Percentiles rank a stretch among this genome's conserved stretches.
phyloP scores from a whole-genome alignment of 2,113 vertebrate species.

The Noturus placidus region DNA sequence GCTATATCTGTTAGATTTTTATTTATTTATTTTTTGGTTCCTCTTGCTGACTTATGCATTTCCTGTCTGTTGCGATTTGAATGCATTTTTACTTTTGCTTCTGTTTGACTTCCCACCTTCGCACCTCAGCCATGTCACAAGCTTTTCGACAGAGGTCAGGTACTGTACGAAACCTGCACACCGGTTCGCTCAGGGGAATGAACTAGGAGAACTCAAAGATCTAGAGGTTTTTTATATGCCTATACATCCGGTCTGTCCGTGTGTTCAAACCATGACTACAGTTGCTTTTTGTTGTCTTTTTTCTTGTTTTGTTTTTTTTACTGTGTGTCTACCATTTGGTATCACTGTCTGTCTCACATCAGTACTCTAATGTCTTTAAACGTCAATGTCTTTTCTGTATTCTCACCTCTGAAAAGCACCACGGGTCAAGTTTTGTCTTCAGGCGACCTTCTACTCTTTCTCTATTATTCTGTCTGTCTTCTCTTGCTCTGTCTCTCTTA shows the following conservation, averaged over 20 bases:
- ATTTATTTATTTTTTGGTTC: conserved; percentile 39
- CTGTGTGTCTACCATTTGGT: conserved; percentile 36
- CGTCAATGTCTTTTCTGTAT: conserved; percentile 1
- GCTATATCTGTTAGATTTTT: conserved; percentile 77
- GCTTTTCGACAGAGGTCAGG: conserved; percentile 76
- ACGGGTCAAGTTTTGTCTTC: not conserved
- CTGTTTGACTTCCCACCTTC: conserved; percentile 77
- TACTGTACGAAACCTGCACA: conserved; percentile 48
- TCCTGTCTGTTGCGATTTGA: conserved; percentile 89
- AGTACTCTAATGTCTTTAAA: conserved; percentile 1
- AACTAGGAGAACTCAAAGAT: not conserved
- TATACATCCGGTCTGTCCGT: not conserved
- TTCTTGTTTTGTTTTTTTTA: conserved; percentile 29
- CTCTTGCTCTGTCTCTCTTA: conserved; percentile 22
- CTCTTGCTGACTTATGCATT: conserved; percentile 64
- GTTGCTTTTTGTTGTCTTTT: conserved; percentile 68
- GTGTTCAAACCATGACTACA: conserved; percentile 59
- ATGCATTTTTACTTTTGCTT: conserved; percentile 99
- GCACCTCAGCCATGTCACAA: conserved; percentile 81
- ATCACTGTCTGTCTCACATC: conserved; percentile 38
- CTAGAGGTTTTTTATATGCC: conserved; percentile 7
- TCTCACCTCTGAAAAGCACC: conserved; percentile 21
- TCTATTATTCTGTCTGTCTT: conserved; percentile 69
- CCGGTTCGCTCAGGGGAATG: not conserved
- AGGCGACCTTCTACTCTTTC: conserved; percentile 61